Evolutionary conservation across 2,888 invertebrate species (phyloP).

Genomic region (Omphaloscelis lunosa): DNA sequence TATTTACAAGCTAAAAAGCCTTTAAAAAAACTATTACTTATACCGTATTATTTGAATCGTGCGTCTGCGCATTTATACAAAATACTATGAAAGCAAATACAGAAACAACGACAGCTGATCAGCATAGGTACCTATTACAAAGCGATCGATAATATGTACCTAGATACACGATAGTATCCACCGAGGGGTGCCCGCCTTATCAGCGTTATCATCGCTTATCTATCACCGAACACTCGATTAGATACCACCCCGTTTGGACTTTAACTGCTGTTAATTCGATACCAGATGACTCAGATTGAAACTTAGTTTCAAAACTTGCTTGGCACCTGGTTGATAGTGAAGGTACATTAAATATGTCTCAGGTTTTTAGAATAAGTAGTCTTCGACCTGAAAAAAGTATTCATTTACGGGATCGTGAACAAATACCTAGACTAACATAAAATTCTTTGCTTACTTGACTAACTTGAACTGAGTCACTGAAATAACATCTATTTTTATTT

Average conservation of each 20-base stretch:
- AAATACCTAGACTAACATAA: neutral
- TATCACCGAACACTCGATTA: conserved; percentile 44
- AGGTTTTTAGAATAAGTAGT: neutral
- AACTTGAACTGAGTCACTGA: neutral
- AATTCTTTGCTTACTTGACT: neutral
- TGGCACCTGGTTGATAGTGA: neutral
- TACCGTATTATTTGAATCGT: neutral
- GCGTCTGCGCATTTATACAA: conserved; percentile 23
- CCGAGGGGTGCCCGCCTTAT: conserved; percentile 52
- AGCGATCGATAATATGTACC: conserved; percentile 36
- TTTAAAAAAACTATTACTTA: neutral
- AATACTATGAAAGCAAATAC: neutral
- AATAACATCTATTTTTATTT: too few relatives aligned
- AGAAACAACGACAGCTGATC: conserved; percentile 49
- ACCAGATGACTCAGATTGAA: conserved; percentile 50
- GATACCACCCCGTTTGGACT: conserved; percentile 48
- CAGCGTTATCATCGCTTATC: conserved; percentile 40
- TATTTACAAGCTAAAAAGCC: neutral
- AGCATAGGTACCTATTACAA: conserved; percentile 16
- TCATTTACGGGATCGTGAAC: neutral
- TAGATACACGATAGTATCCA: conserved; percentile 14
- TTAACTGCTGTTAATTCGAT: conserved; percentile 57
- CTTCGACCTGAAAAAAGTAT: too few relatives aligned
- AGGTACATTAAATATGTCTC: neutral
- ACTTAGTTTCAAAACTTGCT: conserved; percentile 20